Evolutionary conservation across 2,888 invertebrate species (phyloP).

Genomic region (Rotaria sp.): DNA sequence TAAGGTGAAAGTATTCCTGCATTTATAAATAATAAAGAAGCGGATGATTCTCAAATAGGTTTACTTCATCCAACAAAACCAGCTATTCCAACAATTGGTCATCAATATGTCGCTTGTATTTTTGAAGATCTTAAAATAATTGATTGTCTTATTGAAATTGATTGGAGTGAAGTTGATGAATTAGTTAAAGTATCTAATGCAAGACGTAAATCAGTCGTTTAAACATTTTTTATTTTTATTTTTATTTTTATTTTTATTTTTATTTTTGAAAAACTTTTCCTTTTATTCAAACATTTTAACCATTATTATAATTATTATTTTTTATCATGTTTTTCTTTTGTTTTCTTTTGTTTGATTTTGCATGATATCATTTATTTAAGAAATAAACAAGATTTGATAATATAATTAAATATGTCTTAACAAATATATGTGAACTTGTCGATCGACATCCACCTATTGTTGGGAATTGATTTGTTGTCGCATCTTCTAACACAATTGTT

Average conservation of each 20-base stretch:
- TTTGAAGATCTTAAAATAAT: background rate
- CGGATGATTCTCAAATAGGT: background rate
- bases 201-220: conserved; percentile 15
- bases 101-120: conserved; percentile 19
- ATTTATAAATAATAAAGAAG: background rate
- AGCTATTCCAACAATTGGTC: background rate
- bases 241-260: background rate
- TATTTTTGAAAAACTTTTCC: background rate
- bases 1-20: conserved; percentile 15
- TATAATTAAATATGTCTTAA: too few relatives aligned
- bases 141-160: background rate
- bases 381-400: too few relatives aligned
- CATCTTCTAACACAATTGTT: too few relatives aligned
- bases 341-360: too few relatives aligned
- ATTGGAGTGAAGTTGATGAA: conserved; percentile 26
- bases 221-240: background rate
- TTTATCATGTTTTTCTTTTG: background rate
- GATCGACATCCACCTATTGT: too few relatives aligned
- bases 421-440: too few relatives aligned
- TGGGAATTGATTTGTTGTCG: too few relatives aligned
- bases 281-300: background rate
- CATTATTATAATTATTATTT: background rate
- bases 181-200: background rate
- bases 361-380: too few relatives aligned
- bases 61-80: background rate